Conservation (phyloP, 2,888 invertebrate genomes). For the Cerceris ruficornis region DNA sequence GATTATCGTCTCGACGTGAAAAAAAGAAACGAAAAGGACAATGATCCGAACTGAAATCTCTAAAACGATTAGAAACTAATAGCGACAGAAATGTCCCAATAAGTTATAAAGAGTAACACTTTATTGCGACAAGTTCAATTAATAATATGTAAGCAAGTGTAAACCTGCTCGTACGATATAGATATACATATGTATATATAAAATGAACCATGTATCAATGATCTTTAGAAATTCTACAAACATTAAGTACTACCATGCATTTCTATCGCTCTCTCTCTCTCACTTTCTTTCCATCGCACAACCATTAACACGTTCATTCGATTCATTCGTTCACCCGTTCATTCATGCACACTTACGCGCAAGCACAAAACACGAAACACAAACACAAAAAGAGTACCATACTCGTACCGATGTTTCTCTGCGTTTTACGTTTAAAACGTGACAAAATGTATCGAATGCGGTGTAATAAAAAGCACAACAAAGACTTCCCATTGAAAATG, state of each 20-base stretch:
- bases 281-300: not conserved
- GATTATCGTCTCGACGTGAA: too few species aligned
- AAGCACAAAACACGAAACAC: too few species aligned
- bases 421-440: too few species aligned
- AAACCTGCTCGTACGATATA: constrained; percentile 1
- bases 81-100: too few species aligned
- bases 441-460: too few species aligned
- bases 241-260: constrained; percentile 18
- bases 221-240: constrained; percentile 11
- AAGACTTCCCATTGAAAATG: not conserved
- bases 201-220: constrained; percentile 16
- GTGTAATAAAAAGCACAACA: too few species aligned
- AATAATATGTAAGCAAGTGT: constrained; percentile 10
- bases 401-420: too few species aligned
- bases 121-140: constrained; percentile 18
- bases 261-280: not conserved
- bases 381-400: too few species aligned
- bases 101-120: constrained; percentile 20
- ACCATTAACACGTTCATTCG: too few species aligned
- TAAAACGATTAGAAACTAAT: too few species aligned
- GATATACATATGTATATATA: constrained; percentile 9
- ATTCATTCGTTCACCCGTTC: not conserved
- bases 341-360: not conserved
- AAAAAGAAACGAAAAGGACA: too few species aligned
- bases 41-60: too few species aligned